Base-by-base conservation (phyloP, 2,888 invertebrate genomes). In the Drosophila pegasa region DNA sequence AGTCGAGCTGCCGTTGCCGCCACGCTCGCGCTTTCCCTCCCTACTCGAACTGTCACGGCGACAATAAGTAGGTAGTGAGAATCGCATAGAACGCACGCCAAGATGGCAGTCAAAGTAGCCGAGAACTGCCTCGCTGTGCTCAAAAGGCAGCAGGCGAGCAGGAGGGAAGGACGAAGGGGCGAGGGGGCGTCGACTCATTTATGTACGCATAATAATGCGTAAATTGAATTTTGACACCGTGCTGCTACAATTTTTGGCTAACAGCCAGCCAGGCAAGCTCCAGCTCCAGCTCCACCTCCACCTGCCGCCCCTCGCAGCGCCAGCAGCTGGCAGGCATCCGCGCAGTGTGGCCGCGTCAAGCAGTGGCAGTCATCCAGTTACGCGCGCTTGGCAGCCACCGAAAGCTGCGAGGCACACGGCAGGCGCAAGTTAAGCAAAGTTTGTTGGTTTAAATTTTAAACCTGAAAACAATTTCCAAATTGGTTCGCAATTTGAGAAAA, bases 211-310 rank as follows among this genome's bases (percentile, higher is more conserved):
- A 70, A 75, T 74, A 78, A 81, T 80, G 81, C 68, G 75, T 68
- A 89, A 89, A 90, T 89, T 88, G 75, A 90, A 89, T 88, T 88
- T 82, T 82, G 85, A 87, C 82, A 84, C 78, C 60, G 86, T 68
- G 58, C 61, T 75, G 70, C 52, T 41, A 58, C 57, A 71, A 51
- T 75, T 70, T 72, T 71, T 72, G 75, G 51, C 51, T 18, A 40
- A 31, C 47, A 41, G 67, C 54, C 69, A 43, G 59, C 57, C 12
- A 50, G 48, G 22, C 25, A 10, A 16, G n/a, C 31, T 7, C 41
- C 35, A 33, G 14, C 31, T 22, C 10, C 8, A 2, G 12, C 12
- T 4, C 1, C 12, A 12, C 14, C 14, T 33, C 8, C 41, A 14
- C 10, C 38, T 18, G 1, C 27, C 3, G 4, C 41, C 20, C 8